These are phyloP conservation scores for Gymnogyps californianus DNA, from an alignment of 2,113 vertebrate species.

Conservation along the genomic window DNA sequence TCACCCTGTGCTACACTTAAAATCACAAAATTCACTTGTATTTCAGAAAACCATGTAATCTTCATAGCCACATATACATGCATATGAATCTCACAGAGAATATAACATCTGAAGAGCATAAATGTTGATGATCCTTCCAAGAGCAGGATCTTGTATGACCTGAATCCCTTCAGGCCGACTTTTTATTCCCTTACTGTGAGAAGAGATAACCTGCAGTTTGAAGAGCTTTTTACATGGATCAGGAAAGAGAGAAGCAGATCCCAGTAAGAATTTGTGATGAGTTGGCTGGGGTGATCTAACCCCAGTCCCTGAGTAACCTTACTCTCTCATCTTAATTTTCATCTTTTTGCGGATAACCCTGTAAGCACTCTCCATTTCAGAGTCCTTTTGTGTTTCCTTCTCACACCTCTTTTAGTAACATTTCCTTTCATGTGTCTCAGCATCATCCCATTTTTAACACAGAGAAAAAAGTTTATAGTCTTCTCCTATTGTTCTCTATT, in stretches of 20 bases:
- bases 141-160: not conserved
- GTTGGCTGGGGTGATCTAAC: not conserved
- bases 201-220: not conserved
- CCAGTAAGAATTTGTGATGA: not conserved
- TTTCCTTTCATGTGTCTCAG: not conserved
- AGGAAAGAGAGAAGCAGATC: not conserved
- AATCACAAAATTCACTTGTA: not conserved
- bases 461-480: not conserved
- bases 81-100: not conserved
- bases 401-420: not conserved
- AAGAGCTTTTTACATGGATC: not conserved
- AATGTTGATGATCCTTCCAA: not conserved
- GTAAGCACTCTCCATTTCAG: not conserved
- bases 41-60: not conserved
- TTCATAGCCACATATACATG: not conserved
- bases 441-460: not conserved
- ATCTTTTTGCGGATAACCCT: not conserved
- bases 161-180: not conserved
- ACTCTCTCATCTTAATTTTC: not conserved
- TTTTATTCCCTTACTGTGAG: not conserved
- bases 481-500: not conserved
- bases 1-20: not conserved
- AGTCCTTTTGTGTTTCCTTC: not conserved
- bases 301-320: not conserved
- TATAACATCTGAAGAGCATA: not conserved